Conservation (phyloP, 1,140 invertebrate genomes). For the Pseudomyrmex sp. region DNA sequence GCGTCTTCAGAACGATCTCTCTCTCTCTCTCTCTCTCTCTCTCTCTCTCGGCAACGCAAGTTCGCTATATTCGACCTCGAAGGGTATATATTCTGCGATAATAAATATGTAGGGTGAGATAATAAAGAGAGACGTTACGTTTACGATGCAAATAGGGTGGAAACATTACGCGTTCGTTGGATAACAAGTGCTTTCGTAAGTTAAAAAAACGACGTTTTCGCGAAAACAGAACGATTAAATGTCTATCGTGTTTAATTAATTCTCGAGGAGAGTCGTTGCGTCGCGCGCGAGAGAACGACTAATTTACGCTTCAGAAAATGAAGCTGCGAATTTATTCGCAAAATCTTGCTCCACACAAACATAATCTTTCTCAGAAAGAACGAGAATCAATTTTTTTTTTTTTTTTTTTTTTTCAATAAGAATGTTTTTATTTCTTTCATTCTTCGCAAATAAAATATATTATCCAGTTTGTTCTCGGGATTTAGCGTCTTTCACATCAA, state of each 20-base stretch:
- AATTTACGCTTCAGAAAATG: neutral
- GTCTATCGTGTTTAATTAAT: neutral
- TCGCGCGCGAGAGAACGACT: neutral
- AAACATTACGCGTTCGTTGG: neutral
- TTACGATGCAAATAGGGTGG: slow-evolving; percentile 15
- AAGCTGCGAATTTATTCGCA: neutral
- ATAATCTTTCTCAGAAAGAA: neutral
- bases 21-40: neutral
- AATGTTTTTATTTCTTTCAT: neutral
- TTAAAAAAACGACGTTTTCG: neutral
- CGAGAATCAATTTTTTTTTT: neutral
- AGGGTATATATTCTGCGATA: neutral
- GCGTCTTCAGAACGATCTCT: slow-evolving; percentile 61
- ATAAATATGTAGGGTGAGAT: neutral
- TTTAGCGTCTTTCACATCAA: neutral
- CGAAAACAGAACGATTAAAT: slow-evolving; percentile 8
- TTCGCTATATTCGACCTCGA: slow-evolving; percentile 8
- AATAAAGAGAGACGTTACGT: neutral
- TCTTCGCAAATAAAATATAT: neutral
- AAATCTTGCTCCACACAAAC: neutral
- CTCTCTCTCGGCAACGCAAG: neutral
- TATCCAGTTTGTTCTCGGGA: neutral
- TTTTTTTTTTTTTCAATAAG: neutral
- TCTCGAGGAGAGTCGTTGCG: neutral
- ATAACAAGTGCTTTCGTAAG: neutral